phyloP scores from a whole-genome alignment of 2,113 vertebrate species.

The Balaeniceps rex region DNA sequence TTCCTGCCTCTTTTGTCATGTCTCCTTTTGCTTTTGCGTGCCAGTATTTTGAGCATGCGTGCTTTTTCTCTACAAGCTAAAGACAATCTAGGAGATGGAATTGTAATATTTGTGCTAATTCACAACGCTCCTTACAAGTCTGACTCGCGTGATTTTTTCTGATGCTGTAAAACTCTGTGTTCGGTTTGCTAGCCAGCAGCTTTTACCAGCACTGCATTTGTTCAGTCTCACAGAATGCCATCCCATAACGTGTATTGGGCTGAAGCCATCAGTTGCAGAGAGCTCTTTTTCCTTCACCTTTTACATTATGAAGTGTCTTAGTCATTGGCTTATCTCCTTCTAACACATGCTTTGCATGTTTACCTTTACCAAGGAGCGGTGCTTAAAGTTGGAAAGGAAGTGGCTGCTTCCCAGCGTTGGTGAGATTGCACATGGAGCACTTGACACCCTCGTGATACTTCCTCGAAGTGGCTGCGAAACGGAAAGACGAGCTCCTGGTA shows the following conservation, averaged over 20 bases:
- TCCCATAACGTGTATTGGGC: rapidly evolving
- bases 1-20: not conserved
- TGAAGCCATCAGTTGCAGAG: not conserved
- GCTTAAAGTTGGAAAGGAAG: conserved; percentile 13
- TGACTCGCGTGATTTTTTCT: not conserved
- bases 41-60: rapidly evolving
- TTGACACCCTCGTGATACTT: conserved; percentile 1
- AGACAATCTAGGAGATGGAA: not conserved
- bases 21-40: not conserved
- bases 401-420: not conserved
- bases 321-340: not conserved
- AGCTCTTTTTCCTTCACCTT: not conserved
- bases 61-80: not conserved
- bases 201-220: not conserved
- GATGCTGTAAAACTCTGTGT: not conserved
- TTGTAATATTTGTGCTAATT: not conserved
- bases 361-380: not conserved
- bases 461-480: not conserved
- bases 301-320: not conserved
- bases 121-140: not conserved
- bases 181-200: not conserved
- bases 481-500: not conserved
- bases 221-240: not conserved
- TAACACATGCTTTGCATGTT: not conserved
- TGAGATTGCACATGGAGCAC: not conserved